Evolutionary conservation across 1,140 invertebrate genomes (phyloP).

Genomic region (Bombus haemorrhoidalis): DNA sequence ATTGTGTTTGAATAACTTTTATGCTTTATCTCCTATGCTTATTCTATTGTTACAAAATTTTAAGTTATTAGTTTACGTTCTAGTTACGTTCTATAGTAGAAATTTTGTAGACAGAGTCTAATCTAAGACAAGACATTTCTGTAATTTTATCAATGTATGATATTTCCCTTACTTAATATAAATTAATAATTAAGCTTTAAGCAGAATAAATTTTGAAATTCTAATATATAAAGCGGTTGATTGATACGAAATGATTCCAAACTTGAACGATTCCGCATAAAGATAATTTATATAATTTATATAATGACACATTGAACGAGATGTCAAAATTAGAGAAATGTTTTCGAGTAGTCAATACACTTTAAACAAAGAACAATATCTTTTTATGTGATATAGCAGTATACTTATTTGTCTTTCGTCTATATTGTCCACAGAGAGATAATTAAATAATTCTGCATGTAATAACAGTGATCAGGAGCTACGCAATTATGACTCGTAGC

Average conservation of each 20-base stretch:
- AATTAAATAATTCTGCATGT: background rate
- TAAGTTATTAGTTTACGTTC: background rate
- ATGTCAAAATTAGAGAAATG: background rate
- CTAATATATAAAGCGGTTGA: background rate
- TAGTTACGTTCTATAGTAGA: background rate
- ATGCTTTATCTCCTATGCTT: background rate
- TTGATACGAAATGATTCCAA: too few species aligned
- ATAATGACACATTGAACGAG: background rate
- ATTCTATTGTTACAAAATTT: background rate
- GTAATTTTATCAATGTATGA: too few species aligned
- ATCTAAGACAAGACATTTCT: too few species aligned
- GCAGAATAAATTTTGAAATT: background rate
- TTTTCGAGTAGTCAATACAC: background rate
- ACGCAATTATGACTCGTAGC: background rate
- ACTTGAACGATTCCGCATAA: background rate
- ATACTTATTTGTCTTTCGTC: background rate
- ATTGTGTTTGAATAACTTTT: background rate
- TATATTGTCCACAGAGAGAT: background rate
- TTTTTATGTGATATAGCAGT: background rate
- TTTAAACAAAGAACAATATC: background rate
- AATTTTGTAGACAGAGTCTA: background rate
- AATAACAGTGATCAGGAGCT: background rate
- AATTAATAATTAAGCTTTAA: background rate
- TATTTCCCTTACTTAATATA: background rate
- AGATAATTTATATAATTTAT: background rate